Base-by-base conservation (phyloP, 2,797 vertebrate genomes). In the Stomatorhinus walkeri region DNA sequence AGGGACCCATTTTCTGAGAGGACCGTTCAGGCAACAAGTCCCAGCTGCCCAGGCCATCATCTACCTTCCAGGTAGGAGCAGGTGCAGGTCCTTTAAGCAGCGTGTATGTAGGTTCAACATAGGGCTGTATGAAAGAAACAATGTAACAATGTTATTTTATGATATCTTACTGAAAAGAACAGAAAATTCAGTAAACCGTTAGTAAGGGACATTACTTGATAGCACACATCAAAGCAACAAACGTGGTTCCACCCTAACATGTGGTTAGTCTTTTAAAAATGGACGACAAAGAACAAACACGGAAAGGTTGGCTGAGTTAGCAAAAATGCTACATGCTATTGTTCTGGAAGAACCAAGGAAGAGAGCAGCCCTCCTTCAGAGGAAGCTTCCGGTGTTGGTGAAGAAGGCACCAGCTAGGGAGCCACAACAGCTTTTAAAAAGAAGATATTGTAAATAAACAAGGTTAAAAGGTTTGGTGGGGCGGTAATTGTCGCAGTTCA, bases 1-100 rank as follows among this genome's bases (percentile, higher is more conserved):
- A 89, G 88, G 79, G 51, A 59, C 19, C 32, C 16, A 28, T 76
- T 19, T 12, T 28, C 32, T 61, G 76, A 28, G n/a, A 46, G 79
- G 24, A 59, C 24, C 12, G 5, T 85, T 43, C 4, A 84, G 56
- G 9, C 54, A 32, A 40, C n/a, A n/a, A 36, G 40, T 85, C 56
- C 54, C 51, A 16, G 49, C 51, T 54, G 12, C 28, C 28, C 22
- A 81, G 16, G 49, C 51, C 32, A 16, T 56, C 51, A 32, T 85
- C 85, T 40, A 14, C 85, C 43, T 85, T 46, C 83, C 43, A 85
- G 83, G 83, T 85, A 85, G 48, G 83, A 49, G 83, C 46, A 85
- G 32, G 32, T 7, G 28, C 28, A 19, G 32, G 12, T 36, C 32
- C 14, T 16, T 36, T 40, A 76, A 76, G 68, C 68, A 76, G 14